These are phyloP conservation scores for Micronycteris hirsuta DNA, from an alignment of 2,113 vertebrate species.

Conservation along the genomic window DNA sequence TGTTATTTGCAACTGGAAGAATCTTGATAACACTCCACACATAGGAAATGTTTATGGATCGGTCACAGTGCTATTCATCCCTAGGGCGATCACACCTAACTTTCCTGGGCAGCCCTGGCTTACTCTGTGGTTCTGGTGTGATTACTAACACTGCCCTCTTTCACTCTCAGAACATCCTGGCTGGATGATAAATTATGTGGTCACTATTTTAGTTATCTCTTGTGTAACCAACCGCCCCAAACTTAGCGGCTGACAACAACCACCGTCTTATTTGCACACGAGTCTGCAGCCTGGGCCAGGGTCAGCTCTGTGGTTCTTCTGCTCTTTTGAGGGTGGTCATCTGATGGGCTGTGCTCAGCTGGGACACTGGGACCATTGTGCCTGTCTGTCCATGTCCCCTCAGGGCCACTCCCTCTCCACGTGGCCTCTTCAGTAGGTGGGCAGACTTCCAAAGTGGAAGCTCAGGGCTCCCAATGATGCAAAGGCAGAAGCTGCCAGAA, in stretches of 20 bases:
- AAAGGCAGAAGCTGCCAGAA: neutral
- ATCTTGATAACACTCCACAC: fast-evolving
- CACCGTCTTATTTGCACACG: fast-evolving
- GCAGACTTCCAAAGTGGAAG: too few species aligned
- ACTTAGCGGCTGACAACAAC: too few species aligned
- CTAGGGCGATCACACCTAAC: fast-evolving
- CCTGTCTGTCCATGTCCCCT: neutral
- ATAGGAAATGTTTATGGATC: neutral
- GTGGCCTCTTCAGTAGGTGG: neutral
- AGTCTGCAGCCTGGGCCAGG: neutral
- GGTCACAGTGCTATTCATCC: neutral
- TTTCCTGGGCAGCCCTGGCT: neutral
- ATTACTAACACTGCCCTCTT: too few species aligned
- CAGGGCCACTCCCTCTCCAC: neutral
- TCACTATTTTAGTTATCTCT: neutral
- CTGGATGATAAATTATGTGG: too few species aligned
- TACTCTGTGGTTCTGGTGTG: too few species aligned
- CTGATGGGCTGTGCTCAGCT: fast-evolving
- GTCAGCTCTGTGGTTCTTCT: neutral
- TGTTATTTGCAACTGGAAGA: too few species aligned
- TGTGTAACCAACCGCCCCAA: neutral
- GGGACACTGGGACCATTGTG: too few species aligned
- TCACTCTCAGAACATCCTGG: neutral
- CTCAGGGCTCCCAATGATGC: neutral
- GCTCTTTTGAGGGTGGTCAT: neutral